phyloP scores from a whole-genome alignment of 2,113 vertebrate genomes.

The Phaetusa simplex region DNA sequence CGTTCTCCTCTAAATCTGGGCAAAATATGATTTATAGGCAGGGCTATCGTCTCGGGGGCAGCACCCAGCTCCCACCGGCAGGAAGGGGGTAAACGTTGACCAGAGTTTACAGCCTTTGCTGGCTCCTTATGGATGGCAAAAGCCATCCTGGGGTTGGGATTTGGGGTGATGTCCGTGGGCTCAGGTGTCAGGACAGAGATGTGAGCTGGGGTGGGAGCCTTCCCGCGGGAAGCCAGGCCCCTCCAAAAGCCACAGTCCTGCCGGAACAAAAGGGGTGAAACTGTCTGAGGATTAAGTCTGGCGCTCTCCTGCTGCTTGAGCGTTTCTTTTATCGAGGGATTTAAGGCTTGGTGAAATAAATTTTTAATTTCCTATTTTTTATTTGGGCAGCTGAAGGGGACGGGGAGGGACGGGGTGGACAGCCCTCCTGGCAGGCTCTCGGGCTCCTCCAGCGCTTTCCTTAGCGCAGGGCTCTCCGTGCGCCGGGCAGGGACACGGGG shows the following conservation, averaged over 20 bases:
- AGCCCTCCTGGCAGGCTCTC: neutral
- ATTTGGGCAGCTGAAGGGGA: neutral
- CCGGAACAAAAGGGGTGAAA: neutral
- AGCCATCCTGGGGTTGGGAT: neutral
- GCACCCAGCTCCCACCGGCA: neutral
- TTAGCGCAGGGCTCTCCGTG: neutral
- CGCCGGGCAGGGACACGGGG: neutral
- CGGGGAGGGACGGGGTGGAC: neutral
- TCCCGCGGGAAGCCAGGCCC: accelerated
- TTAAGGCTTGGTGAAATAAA: neutral
- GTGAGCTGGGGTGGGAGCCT: neutral
- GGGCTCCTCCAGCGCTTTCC: accelerated
- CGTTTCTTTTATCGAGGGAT: neutral
- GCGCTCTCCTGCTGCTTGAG: neutral
- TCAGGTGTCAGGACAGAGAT: neutral
- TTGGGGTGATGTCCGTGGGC: neutral
- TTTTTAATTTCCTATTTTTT: neutral
- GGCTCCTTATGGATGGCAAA: neutral
- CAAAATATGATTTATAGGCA: constrained; percentile 43
- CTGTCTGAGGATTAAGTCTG: neutral
- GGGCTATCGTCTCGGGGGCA: neutral
- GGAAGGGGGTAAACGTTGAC: neutral
- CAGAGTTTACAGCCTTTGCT: neutral
- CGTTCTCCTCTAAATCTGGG: constrained; percentile 33
- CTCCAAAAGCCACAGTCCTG: accelerated